Evolutionary conservation across 2,888 invertebrate genomes (phyloP), one percentile per base, ranked within the genome.

Genomic region (Drosophila quinaria): DNA sequence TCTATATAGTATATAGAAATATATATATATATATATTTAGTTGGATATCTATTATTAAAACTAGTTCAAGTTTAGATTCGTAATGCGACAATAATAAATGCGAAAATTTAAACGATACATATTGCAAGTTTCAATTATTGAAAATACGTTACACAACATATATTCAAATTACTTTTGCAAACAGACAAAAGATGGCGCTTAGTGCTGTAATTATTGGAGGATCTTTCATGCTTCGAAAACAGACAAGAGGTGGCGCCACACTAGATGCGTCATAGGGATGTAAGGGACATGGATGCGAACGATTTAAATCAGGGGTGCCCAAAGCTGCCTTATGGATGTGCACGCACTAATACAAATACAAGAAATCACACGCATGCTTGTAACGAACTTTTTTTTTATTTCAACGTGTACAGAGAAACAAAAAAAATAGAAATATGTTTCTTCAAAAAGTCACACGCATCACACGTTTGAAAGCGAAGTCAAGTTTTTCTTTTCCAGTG

Each of bases 61-160:
- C 56, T 86, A 86, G 89, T 85, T 87, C 49, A 89, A 87, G 78
- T 86, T 89, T 86, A 86, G 88, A 81, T 88, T 81, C 71, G 79
- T 88, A 87, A 87, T 70, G 88, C 83, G 90, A 87, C 90, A 87
- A 87, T 89, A 87, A 89, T 81, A 86, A 86, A 89, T 76, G 67
- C 84, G 70, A 79, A 87, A 82, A 89, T 65, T 87, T 85, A 58
- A 61, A 56, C 39, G 47, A 58, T 49, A 4, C 11, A 10, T 5
- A n/a, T 44, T 22, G 3, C 25, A 5, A 19, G 6, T 37, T 37
- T 8, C 0, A 13, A 15, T 6, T 52, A 13, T 59, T 59, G 15
- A 5, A 49, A 49, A n/a, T 11, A 2, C 19, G 42, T 22, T 41
- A 11, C 33, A 37, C 6, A 25, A 25, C 6, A 3, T 25, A 1